Percentiles rank a stretch among this genome's conserved stretches.
phyloP scores from a whole-genome alignment of 2,888 invertebrate species.

The Drosophila sordidula region DNA sequence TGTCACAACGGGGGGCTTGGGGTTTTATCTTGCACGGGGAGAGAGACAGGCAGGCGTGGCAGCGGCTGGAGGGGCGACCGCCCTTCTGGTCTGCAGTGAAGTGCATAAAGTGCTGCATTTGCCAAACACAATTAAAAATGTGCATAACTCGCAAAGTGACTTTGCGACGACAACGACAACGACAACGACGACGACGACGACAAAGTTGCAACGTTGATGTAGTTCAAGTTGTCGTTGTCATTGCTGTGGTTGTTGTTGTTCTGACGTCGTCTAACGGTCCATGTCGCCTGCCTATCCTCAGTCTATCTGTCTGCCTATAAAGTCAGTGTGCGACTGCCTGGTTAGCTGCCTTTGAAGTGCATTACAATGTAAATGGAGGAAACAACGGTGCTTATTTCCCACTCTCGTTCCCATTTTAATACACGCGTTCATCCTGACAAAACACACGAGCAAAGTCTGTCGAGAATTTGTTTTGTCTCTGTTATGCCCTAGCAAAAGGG shows the following conservation, averaged over 20 bases:
- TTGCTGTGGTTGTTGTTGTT: slow-evolving; percentile 22
- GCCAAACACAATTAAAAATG: slow-evolving; percentile 77
- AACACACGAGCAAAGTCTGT: slow-evolving; percentile 5
- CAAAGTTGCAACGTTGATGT: slow-evolving; percentile 47
- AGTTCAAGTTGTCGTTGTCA: slow-evolving; percentile 58
- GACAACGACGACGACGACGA: slow-evolving; percentile 10
- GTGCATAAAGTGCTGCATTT: slow-evolving; percentile 56
- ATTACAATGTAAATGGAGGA: slow-evolving; percentile 71
- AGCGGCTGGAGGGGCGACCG: not conserved
- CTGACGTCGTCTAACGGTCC: slow-evolving; percentile 58
- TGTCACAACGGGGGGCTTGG: slow-evolving; percentile 7
- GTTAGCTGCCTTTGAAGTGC: slow-evolving; percentile 68
- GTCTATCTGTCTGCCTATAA: slow-evolving; percentile 24
- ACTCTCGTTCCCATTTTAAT: slow-evolving; percentile 32
- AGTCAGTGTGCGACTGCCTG: slow-evolving; percentile 33
- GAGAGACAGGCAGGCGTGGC: no score
- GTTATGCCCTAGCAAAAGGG: slow-evolving; percentile 1
- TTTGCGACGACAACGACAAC: slow-evolving; percentile 19
- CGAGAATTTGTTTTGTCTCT: slow-evolving; percentile 4
- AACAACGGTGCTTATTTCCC: slow-evolving; percentile 57
- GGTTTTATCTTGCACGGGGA: not conserved
- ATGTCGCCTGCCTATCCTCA: slow-evolving; percentile 55
- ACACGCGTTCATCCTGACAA: slow-evolving; percentile 42
- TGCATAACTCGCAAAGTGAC: slow-evolving; percentile 63
- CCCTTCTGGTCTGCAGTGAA: slow-evolving; percentile 46